Base-by-base conservation (phyloP, 92 coral and sea anemone genomes). In the Montipora capitata region DNA sequence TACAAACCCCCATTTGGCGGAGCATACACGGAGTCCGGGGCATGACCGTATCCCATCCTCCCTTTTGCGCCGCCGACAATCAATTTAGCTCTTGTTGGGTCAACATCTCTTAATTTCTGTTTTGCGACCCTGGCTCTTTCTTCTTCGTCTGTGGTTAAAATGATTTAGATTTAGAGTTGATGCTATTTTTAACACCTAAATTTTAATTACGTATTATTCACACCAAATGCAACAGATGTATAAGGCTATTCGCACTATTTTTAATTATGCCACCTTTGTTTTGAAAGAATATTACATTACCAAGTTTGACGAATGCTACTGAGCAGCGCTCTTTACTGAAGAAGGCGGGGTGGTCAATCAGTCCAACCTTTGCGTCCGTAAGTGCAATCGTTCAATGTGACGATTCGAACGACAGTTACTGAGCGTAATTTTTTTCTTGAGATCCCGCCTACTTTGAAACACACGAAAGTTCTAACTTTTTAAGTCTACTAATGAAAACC, bases 41-140 rank as follows among this genome's bases (percentile, higher is more conserved):
- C 98, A 41, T 93, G 96, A 58, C 98, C 98, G 74, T 92, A 95
- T 79, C 94, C 94, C 88, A 91, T 82, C 91, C 98, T 80, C 80
- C 98, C 98, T 84, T 93, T 92, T 20, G 96, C 84, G 64, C 98
- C 96, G 84, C 96, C 96, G 41, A 95, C 93, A 14, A 95, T 96
- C 40, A 95, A 84, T 82, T 95, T 95, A 51, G 96, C 92, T 78
- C 89, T 92, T 17, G 85, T 86, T 4, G 87, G 71, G 40, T 95
- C 98, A 76, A 94, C 79, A 42, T 95, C 98, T 63, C 82, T 87
- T 13, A 90, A 44, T 76, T 91, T 93, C 91, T 90, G 98, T 68
- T 89, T 92, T 51, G 92, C 98, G 40, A 82, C 81, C 83, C 94
- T 87, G 66, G 91, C 91, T 62, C 98, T 81, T 56, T 91, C 94